These are phyloP conservation scores for Eurytoma californica DNA, from an alignment of 2,888 invertebrate genomes.

Conservation along the genomic window DNA sequence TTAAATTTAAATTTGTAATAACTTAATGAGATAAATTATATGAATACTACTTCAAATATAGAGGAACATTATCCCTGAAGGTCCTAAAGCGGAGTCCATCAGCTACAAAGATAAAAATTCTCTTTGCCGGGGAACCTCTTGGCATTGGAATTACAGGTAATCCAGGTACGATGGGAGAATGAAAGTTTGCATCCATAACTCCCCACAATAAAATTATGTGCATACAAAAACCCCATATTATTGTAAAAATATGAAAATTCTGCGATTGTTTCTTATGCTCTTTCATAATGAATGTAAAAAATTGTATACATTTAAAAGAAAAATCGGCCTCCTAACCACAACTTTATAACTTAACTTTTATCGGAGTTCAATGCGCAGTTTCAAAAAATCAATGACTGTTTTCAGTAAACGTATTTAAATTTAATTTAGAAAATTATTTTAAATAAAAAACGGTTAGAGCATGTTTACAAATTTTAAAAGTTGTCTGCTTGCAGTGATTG, in stretches of 20 bases:
- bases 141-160: slow-evolving; percentile 64
- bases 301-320: neutral
- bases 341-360: neutral
- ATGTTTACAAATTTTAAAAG: slow-evolving; percentile 6
- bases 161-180: slow-evolving; percentile 70
- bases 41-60: slow-evolving; percentile 80
- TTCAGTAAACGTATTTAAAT: neutral
- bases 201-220: slow-evolving; percentile 70
- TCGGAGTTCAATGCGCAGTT: slow-evolving; percentile 6
- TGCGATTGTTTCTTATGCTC: slow-evolving; percentile 6
- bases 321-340: slow-evolving; percentile 14
- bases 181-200: slow-evolving; percentile 71
- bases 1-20: slow-evolving; percentile 34
- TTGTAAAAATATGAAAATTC: slow-evolving; percentile 39
- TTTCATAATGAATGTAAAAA: slow-evolving; percentile 42
- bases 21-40: neutral
- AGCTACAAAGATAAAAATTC: slow-evolving; percentile 91
- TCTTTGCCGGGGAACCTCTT: slow-evolving; percentile 67
- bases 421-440: neutral
- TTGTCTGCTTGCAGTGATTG: neutral
- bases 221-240: slow-evolving; percentile 68
- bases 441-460: slow-evolving; percentile 7
- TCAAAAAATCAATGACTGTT: neutral
- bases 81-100: slow-evolving; percentile 95
- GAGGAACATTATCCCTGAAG: slow-evolving; percentile 79